Evolutionary conservation across 2,888 invertebrate genomes (phyloP).

Genomic region (Micropterix aruncella): DNA sequence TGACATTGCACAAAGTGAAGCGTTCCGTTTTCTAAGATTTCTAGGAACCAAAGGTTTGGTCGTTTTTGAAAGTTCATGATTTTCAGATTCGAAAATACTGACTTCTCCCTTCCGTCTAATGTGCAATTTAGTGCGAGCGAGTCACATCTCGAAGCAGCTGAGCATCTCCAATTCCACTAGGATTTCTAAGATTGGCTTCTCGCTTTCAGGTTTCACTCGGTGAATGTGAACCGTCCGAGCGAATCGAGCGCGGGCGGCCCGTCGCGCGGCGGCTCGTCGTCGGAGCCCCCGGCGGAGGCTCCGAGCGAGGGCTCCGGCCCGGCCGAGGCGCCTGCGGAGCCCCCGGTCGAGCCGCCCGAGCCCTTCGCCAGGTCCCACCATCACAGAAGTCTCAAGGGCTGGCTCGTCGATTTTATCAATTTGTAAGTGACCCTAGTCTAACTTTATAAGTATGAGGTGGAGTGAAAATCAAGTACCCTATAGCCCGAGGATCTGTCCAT

Average conservation of each 20-base stretch:
- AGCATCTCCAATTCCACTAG: neutral
- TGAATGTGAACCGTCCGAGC: slow-evolving; percentile 63
- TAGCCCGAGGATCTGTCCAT: too few relatives aligned
- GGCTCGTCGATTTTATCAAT: slow-evolving; percentile 94
- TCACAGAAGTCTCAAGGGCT: slow-evolving; percentile 77
- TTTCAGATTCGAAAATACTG: too few relatives aligned
- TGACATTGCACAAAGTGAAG: too few relatives aligned
- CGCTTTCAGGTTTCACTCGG: slow-evolving; percentile 63
- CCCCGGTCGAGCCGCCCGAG: slow-evolving; percentile 27
- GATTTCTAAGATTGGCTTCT: slow-evolving; percentile 2
- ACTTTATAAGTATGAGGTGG: too few relatives aligned
- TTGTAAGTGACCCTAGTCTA: too few relatives aligned
- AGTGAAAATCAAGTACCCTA: too few relatives aligned
- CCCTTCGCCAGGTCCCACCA: slow-evolving; percentile 62
- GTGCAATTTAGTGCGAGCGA: too few relatives aligned
- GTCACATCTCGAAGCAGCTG: too few relatives aligned
- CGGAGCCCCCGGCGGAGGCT: slow-evolving; percentile 18
- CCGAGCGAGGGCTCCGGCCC: neutral
- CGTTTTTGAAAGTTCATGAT: too few relatives aligned
- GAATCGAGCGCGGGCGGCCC: slow-evolving; percentile 46
- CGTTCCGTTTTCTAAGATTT: too few relatives aligned
- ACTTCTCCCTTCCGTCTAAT: too few relatives aligned
- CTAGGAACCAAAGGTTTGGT: too few relatives aligned
- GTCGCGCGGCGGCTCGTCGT: neutral
- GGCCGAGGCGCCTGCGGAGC: slow-evolving; percentile 35